Evolutionary conservation across 2,888 invertebrate genomes (phyloP).

Genomic region (Callyntrura sp.): DNA sequence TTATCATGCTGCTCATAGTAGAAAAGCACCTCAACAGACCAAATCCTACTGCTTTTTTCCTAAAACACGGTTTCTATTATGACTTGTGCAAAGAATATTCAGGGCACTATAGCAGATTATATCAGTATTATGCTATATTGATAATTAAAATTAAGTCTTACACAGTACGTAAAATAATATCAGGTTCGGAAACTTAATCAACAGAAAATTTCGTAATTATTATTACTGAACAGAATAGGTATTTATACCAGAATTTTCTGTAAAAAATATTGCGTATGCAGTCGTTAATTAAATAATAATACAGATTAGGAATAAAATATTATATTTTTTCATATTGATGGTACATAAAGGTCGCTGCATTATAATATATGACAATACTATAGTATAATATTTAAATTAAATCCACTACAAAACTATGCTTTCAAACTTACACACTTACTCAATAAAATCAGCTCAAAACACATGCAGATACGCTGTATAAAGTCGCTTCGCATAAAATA

Average conservation of each 20-base stretch:
- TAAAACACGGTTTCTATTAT: neutral
- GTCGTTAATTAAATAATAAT: constrained; percentile 41
- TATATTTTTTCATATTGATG: constrained; percentile 18
- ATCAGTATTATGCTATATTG: neutral
- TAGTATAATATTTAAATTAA: neutral
- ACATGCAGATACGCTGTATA: constrained; percentile 8
- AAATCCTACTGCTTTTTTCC: neutral
- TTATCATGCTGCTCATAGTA: neutral
- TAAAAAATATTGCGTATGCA: constrained; percentile 28
- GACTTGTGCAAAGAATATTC: constrained; percentile 18
- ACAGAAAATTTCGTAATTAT: neutral
- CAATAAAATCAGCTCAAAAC: constrained; percentile 26
- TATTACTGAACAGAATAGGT: constrained; percentile 47
- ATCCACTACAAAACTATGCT: constrained; percentile 18
- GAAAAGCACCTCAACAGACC: constrained; percentile 43
- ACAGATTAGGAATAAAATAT: constrained; percentile 49
- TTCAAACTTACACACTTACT: neutral
- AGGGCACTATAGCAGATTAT: neutral
- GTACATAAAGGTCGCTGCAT: constrained; percentile 21
- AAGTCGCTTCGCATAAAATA: constrained; percentile 11
- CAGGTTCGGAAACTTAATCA: constrained; percentile 21
- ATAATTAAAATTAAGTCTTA: constrained; percentile 5
- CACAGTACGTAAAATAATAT: constrained; percentile 37
- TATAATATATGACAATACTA: neutral
- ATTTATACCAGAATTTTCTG: constrained; percentile 42